Conservation (phyloP, 2,113 vertebrate genomes). For the Peromyscus leucopus region DNA sequence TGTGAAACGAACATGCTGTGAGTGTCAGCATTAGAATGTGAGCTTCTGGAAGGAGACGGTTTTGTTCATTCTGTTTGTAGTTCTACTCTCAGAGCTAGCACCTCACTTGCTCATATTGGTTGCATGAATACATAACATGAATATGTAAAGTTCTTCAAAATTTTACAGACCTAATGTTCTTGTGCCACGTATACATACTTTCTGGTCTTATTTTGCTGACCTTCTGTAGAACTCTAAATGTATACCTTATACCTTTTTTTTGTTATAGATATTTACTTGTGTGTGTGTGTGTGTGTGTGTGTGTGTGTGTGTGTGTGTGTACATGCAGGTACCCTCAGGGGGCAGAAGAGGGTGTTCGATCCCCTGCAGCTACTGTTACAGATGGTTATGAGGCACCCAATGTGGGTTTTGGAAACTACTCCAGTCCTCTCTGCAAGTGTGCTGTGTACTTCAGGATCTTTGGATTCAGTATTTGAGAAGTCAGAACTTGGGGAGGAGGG, state of each 20-base stretch:
- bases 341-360: background rate
- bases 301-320: background rate
- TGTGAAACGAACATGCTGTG: background rate
- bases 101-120: background rate
- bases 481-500: background rate
- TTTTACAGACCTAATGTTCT: background rate
- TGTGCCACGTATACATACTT: background rate
- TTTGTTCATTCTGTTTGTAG: background rate
- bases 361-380: background rate
- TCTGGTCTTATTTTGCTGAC: background rate
- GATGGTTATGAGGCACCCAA: background rate
- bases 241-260: background rate
- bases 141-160: background rate
- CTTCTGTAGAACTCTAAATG: background rate
- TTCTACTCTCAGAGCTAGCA: background rate
- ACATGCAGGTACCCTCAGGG: background rate
- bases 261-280: background rate
- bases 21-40: background rate
- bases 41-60: background rate
- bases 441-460: background rate
- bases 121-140: background rate
- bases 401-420: background rate
- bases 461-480: background rate
- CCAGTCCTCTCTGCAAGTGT: background rate
- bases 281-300: background rate